A percentile compares a stretch with the other conserved stretches of the same genome.
Conservation (phyloP, 2,797 vertebrate species). For the Valencia hispanica region DNA sequence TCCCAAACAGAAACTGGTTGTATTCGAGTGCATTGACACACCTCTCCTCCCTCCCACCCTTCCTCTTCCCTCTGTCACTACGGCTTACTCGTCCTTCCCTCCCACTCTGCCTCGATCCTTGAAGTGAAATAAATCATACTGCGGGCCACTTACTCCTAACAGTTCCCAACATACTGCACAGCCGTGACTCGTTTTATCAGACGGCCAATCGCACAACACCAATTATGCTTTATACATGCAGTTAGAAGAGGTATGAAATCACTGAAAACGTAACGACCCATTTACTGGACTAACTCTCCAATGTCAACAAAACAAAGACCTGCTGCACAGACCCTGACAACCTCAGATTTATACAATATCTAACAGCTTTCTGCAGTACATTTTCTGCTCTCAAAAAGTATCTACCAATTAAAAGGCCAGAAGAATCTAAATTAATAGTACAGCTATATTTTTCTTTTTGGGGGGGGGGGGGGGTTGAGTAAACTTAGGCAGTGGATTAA, state of each 20-base stretch:
- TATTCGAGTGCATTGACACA: slow-evolving; percentile 72
- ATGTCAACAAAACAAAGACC: neutral
- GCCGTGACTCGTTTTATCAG: slow-evolving; percentile 37
- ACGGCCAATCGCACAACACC: slow-evolving; percentile 9
- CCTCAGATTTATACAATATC: neutral
- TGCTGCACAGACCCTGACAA: too few species aligned
- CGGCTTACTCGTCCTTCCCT: slow-evolving; percentile 61
- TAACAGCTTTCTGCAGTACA: neutral
- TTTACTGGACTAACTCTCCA: neutral
- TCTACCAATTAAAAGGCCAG: neutral
- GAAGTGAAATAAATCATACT: slow-evolving; percentile 57
- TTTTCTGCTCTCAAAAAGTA: neutral
- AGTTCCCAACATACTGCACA: slow-evolving; percentile 29
- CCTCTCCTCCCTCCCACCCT: slow-evolving; percentile 46
- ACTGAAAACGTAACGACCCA: neutral
- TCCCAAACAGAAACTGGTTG: slow-evolving; percentile 71
- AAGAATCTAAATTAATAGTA: neutral
- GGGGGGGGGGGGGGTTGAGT: too few species aligned
- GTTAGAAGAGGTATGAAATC: neutral
- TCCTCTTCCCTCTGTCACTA: slow-evolving; percentile 25
- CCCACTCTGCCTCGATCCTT: slow-evolving; percentile 64
- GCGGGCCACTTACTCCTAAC: slow-evolving; percentile 37
- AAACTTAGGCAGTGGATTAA: neutral
- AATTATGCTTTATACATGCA: slow-evolving; percentile 10
- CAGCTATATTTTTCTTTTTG: too few species aligned